Conservation (phyloP, 2,113 vertebrate genomes). For the Catharus fuscescens region DNA sequence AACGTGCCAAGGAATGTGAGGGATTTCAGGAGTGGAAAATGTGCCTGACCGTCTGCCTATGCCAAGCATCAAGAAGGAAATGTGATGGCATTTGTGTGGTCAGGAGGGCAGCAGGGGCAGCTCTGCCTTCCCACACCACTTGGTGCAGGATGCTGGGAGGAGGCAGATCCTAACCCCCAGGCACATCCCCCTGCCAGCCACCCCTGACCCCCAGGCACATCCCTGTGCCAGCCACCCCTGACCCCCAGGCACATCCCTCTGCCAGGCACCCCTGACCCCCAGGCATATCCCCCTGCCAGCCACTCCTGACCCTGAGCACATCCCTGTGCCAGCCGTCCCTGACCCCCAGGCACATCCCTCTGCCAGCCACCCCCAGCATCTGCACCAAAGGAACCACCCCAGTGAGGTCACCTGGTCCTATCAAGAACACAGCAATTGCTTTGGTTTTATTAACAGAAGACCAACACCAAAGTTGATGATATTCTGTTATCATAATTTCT, state of each 20-base stretch:
- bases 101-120: background rate
- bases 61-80: background rate
- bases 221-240: background rate
- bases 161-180: background rate
- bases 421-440: fast-evolving
- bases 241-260: background rate
- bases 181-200: background rate
- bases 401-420: background rate
- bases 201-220: too few species aligned
- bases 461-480: too few species aligned
- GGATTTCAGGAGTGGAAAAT: background rate
- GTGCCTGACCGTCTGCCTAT: fast-evolving
- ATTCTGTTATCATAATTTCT: background rate
- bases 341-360: fast-evolving
- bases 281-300: background rate
- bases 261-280: background rate
- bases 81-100: fast-evolving
- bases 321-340: background rate
- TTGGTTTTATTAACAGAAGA: background rate
- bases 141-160: fast-evolving
- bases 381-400: background rate
- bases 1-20: background rate
- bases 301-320: background rate
- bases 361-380: background rate
- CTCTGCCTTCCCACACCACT: background rate